Conservation (phyloP, 2,888 invertebrate genomes). For the Trissolcus japonicus region DNA sequence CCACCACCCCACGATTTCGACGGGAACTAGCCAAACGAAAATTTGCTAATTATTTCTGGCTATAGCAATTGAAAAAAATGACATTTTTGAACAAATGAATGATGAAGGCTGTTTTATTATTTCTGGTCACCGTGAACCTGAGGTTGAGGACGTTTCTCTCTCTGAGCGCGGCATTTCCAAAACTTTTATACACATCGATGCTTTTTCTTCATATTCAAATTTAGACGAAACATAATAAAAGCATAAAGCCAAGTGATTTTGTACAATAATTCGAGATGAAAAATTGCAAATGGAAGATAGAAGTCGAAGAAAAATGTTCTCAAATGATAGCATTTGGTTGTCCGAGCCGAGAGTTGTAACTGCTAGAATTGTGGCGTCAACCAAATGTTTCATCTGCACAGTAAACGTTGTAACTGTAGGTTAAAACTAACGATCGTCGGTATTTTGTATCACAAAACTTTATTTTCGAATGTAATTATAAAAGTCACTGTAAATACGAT, state of each 20-base stretch:
- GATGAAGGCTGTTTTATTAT: constrained; percentile 39
- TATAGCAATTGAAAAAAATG: background rate
- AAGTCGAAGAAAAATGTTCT: constrained; percentile 23
- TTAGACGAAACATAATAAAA: background rate
- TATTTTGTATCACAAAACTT: constrained; percentile 54
- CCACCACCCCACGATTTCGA: constrained; percentile 69
- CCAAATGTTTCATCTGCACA: constrained; percentile 53
- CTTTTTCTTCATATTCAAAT: background rate
- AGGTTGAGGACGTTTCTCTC: constrained; percentile 4
- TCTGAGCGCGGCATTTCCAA: constrained; percentile 1
- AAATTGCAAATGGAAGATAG: background rate
- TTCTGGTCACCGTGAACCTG: constrained; percentile 28
- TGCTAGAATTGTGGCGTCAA: constrained; percentile 31
- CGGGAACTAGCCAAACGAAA: constrained; percentile 61
- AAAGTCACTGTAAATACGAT: constrained; percentile 48
- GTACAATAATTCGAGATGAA: constrained; percentile 1
- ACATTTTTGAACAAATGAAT: constrained; percentile 15
- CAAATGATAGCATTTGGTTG: constrained; percentile 33
- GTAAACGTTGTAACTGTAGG: constrained; percentile 49
- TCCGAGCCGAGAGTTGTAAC: constrained; percentile 22
- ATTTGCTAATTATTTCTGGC: too few relatives aligned
- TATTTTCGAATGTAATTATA: constrained; percentile 51
- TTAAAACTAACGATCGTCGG: constrained; percentile 35
- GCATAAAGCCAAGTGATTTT: too few relatives aligned
- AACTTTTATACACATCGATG: constrained; percentile 1